phyloP scores from a whole-genome alignment of 53 echinoderm and acorn worm genomes.

The Hippasteria phrygiana region DNA sequence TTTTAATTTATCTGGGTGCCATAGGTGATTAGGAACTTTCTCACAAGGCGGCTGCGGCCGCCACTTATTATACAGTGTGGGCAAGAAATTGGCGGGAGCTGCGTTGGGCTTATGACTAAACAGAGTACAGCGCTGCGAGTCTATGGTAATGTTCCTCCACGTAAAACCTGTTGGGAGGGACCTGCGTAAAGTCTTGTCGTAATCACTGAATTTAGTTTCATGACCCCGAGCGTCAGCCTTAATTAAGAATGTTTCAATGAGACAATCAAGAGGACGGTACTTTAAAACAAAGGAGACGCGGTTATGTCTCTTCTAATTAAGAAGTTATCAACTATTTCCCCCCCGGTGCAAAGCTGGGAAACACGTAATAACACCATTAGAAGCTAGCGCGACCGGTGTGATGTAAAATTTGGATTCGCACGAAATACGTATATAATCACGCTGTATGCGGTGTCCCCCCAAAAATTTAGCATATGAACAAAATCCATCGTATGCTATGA shows the following conservation, averaged over 20 bases:
- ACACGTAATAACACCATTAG: conserved; percentile 21
- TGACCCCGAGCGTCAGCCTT: background rate
- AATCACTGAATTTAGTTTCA: background rate
- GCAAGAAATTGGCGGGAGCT: too few species aligned
- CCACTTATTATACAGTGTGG: too few species aligned
- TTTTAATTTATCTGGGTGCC: conserved; percentile 43
- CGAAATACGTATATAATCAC: too few species aligned
- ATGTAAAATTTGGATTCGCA: background rate
- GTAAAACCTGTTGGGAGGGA: background rate
- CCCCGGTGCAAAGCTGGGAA: background rate
- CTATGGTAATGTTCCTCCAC: too few species aligned
- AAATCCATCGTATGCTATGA: too few species aligned
- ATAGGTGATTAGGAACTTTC: background rate
- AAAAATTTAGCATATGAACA: too few species aligned
- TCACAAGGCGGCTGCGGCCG: too few species aligned
- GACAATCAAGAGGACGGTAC: conserved; percentile 18
- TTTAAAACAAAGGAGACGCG: conserved; percentile 47
- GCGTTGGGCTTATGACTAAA: too few species aligned
- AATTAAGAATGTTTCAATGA: conserved; percentile 2
- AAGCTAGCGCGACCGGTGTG: background rate
- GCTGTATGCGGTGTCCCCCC: too few species aligned
- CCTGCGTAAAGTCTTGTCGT: background rate
- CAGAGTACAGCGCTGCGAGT: too few species aligned
- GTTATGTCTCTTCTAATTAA: conserved; percentile 16
- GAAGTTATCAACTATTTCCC: conserved; percentile 29